phyloP scores from a whole-genome alignment of 1,140 invertebrate species.

The Lasioglossum baleicum region DNA sequence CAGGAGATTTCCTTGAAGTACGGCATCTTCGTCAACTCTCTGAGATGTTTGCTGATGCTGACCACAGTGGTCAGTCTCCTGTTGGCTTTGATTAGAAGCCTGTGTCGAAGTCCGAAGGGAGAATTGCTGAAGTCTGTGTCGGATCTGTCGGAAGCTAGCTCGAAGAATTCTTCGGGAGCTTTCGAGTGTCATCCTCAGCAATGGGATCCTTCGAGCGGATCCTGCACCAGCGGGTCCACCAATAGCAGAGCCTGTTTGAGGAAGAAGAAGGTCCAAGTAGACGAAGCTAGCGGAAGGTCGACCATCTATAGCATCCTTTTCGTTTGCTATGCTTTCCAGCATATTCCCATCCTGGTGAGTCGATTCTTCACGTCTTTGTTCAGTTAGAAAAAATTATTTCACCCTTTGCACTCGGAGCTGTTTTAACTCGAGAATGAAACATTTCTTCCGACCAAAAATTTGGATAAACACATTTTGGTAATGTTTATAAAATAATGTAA shows the following conservation, averaged over 20 bases:
- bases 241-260: constrained; percentile 73
- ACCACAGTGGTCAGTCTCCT: constrained; percentile 67
- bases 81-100: constrained; percentile 60
- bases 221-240: constrained; percentile 75
- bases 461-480: too few species aligned
- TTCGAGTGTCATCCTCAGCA: constrained; percentile 73
- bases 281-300: constrained; percentile 74
- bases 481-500: too few species aligned
- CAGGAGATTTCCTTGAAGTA: constrained; percentile 79
- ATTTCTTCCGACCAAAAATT: too few species aligned
- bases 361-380: not conserved
- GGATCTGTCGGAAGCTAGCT: constrained; percentile 74
- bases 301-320: constrained; percentile 78
- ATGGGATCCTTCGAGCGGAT: constrained; percentile 75
- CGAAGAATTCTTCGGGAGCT: constrained; percentile 73
- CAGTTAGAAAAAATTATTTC: too few species aligned
- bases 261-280: constrained; percentile 65
- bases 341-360: constrained; percentile 80
- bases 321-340: constrained; percentile 79
- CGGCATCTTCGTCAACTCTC: constrained; percentile 78
- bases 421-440: too few species aligned
- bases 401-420: too few species aligned
- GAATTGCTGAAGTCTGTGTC: constrained; percentile 74
- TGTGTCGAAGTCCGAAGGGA: constrained; percentile 72
- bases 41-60: constrained; percentile 75